These are phyloP conservation scores for Paratilapia polleni DNA, from an alignment of 2,113 vertebrate species.

Conservation along the genomic window DNA sequence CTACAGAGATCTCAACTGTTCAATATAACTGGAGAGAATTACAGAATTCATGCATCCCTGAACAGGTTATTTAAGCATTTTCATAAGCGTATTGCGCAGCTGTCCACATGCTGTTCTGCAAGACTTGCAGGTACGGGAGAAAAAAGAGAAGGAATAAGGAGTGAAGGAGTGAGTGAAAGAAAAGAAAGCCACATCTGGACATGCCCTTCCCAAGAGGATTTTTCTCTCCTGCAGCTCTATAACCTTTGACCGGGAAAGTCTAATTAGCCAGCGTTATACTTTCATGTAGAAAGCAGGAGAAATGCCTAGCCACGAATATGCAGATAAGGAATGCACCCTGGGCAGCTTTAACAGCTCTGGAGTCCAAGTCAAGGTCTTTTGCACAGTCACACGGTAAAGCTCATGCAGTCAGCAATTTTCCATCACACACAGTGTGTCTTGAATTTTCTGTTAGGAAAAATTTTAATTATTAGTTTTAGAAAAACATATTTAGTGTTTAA, in stretches of 20 bases:
- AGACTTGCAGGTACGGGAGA: constrained; percentile 6
- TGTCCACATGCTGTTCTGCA: constrained; percentile 23
- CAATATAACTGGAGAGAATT: not conserved
- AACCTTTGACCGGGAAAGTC: constrained; percentile 66
- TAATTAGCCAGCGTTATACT: constrained; percentile 68
- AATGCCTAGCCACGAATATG: constrained; percentile 73
- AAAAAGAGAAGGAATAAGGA: constrained; percentile 20
- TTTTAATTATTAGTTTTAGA: not conserved
- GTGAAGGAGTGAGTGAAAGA: constrained; percentile 10
- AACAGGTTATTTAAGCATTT: not conserved
- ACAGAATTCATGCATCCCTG: not conserved
- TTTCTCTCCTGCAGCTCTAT: constrained; percentile 53
- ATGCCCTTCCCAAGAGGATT: constrained; percentile 62
- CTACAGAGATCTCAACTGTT: not conserved
- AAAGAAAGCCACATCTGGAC: constrained; percentile 58
- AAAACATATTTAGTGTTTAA: constrained; percentile 1
- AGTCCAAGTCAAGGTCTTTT: constrained; percentile 70
- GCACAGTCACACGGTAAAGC: constrained; percentile 33
- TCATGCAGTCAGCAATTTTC: constrained; percentile 54
- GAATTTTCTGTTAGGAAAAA: constrained; percentile 5
- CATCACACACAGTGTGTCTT: not conserved
- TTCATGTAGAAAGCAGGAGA: constrained; percentile 67
- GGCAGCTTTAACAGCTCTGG: constrained; percentile 39
- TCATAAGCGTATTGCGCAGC: not conserved
- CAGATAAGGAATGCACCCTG: constrained; percentile 66